Evolutionary conservation across 2,888 invertebrate genomes (phyloP), one percentile per base, ranked within the genome.

Genomic region (Dynastes hyllus): DNA sequence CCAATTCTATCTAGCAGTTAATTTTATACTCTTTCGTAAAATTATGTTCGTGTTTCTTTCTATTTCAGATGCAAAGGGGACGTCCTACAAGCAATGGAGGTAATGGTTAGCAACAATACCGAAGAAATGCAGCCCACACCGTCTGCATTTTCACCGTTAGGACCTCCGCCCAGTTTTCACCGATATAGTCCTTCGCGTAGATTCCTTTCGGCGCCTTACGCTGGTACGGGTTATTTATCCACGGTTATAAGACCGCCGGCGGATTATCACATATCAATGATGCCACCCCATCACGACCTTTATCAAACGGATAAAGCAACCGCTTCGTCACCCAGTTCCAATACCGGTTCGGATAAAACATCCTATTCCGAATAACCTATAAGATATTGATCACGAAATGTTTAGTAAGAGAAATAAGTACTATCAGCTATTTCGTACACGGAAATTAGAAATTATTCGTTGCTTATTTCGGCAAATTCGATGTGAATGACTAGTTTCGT

Each of bases 11-110:
- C 4, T 4, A 32, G 32, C 32, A 37, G 32, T 32, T 32, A 3
- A 37, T 61, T 11, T 45, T 11, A 45, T 45, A 2, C 11, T 11
- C 8, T 11, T 45, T 45, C 9, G 11, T 11, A 45, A 11, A 45
- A 45, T 45, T 45, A 45, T 11, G 45, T 37, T 37, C 45, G 45
- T 61, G 27, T 37, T 40, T 61, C 53, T 63, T 53, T 80, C 76
- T 75, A 45, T 84, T 84, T 0, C 84, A 89, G 89, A 83, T 89
- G 88, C 84, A 92, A 91, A 82, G 97, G 97, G 0, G 97, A 98
- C 87, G 95, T 97, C 0, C 93, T 98, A 0, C 95, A 96, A 83
- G 97, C 98, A 0, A 98, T 98, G 93, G 98, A 98, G 87, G 93
- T 95, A 86, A 94, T 98, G 92, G 92, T 96, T 81, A 93, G 94